Conservation (phyloP, 2,113 vertebrate species). For the Zapornia atra region DNA sequence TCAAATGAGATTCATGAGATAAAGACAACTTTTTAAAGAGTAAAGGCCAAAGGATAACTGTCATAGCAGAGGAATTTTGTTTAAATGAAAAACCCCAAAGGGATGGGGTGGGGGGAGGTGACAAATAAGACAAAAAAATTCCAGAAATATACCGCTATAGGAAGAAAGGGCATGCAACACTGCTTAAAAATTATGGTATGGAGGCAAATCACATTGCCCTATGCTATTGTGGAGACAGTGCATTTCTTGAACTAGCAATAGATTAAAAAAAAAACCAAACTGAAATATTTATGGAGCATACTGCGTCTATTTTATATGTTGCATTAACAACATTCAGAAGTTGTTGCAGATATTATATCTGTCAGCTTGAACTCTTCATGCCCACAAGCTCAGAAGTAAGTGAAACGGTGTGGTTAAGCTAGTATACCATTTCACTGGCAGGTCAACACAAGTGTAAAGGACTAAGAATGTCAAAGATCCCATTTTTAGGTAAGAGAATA, state of each 20-base stretch:
- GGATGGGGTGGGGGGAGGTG: rapidly evolving
- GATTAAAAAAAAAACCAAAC: background rate
- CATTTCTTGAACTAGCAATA: background rate
- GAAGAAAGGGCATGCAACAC: background rate
- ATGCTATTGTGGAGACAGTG: background rate
- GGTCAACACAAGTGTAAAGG: background rate
- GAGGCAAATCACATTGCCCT: background rate
- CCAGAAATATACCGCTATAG: background rate
- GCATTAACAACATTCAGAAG: background rate
- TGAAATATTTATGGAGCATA: background rate
- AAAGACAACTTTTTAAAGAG: background rate
- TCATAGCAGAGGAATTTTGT: background rate
- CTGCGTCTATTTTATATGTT: background rate
- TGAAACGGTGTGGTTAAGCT: background rate
- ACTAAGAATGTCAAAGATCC: background rate
- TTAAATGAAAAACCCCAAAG: background rate
- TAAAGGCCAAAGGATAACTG: background rate
- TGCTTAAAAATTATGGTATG: rapidly evolving
- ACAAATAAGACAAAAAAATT: background rate
- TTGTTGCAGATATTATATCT: background rate
- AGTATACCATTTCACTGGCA: background rate
- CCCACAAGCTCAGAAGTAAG: background rate
- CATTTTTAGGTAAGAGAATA: background rate
- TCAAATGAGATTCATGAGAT: background rate
- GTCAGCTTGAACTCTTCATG: background rate